These are phyloP conservation scores for Thamnophis sirtalis DNA, from an alignment of 2,113 vertebrate genomes.

Conservation along the genomic window DNA sequence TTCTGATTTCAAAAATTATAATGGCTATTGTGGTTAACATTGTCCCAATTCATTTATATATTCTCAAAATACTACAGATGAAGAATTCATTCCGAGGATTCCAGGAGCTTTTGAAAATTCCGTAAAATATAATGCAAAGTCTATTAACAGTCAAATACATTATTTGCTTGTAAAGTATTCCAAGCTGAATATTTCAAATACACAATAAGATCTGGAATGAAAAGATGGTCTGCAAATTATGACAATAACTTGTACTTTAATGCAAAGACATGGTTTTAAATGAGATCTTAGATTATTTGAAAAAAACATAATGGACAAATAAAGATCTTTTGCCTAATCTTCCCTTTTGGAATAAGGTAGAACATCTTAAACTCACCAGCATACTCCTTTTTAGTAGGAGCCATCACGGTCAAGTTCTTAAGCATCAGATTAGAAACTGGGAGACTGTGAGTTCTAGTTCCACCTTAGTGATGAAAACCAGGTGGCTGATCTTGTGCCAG, in stretches of 20 bases:
- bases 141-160: not conserved
- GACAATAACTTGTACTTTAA: not conserved
- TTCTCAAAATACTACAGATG: not conserved
- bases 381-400: not conserved
- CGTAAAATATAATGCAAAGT: not conserved
- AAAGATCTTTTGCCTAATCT: not conserved
- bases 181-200: not conserved
- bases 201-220: not conserved
- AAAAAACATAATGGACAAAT: not conserved
- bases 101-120: not conserved
- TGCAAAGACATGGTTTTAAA: not conserved
- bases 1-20: not conserved
- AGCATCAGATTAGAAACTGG: too few species aligned
- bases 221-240: not conserved
- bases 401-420: too few species aligned
- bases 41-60: not conserved
- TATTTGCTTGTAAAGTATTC: not conserved
- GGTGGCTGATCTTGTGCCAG: too few species aligned
- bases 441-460: too few species aligned
- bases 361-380: not conserved
- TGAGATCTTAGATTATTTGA: not conserved
- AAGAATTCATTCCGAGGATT: not conserved
- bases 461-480: too few species aligned
- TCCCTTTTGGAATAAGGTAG: not conserved
- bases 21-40: not conserved